Evolutionary conservation across 2,888 invertebrate species (phyloP).

Genomic region (Eupithecia subfuscata): DNA sequence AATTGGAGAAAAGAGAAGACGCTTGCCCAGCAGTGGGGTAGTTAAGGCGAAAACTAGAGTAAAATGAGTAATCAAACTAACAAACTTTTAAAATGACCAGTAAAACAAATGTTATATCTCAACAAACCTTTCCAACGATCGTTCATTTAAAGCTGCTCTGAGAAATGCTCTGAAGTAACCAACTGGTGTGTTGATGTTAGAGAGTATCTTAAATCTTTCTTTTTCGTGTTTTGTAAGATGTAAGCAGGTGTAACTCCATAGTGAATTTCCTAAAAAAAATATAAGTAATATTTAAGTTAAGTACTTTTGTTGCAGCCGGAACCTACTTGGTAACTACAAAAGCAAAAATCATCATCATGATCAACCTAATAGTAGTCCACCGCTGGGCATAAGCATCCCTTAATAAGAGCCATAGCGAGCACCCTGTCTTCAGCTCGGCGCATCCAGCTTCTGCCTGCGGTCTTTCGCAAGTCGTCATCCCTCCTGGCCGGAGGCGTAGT

Average conservation of each 20-base stretch:
- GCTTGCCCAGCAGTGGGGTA: too few species aligned
- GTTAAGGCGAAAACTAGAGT: not conserved
- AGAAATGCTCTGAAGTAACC: slow-evolving; percentile 95
- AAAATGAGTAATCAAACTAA: not conserved
- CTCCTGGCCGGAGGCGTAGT: too few species aligned
- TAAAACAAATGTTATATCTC: not conserved
- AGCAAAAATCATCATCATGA: too few species aligned
- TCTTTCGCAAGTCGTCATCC: too few species aligned
- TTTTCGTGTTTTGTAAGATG: slow-evolving; percentile 94
- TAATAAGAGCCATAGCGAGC: too few species aligned
- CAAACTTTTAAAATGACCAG: not conserved
- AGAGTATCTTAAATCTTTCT: slow-evolving; percentile 89
- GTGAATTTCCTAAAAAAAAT: slow-evolving; percentile 77
- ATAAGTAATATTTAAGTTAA: not conserved
- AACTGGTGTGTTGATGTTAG: slow-evolving; percentile 81
- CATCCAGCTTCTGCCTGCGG: too few species aligned
- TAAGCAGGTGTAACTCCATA: slow-evolving; percentile 91
- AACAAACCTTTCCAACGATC: slow-evolving; percentile 89
- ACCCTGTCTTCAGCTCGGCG: too few species aligned
- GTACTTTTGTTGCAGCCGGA: not conserved
- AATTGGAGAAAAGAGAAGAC: not conserved
- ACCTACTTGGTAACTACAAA: not conserved
- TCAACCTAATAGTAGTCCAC: too few species aligned
- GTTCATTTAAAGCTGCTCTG: slow-evolving; percentile 94
- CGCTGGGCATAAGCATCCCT: too few species aligned